Base-by-base conservation (phyloP, 2,113 vertebrate genomes). In the Saccopteryx leptura region DNA sequence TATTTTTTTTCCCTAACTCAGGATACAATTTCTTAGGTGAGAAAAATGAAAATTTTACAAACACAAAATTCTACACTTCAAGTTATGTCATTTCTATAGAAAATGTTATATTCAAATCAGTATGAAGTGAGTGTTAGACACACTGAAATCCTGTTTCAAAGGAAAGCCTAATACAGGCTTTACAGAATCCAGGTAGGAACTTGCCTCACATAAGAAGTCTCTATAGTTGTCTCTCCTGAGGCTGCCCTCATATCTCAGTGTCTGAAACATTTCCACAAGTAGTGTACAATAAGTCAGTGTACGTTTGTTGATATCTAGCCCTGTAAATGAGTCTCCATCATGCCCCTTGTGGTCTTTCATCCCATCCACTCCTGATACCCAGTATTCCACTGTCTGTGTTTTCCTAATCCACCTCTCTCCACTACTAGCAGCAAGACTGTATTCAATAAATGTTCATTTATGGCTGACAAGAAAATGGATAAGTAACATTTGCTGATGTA, bases 61-160 rank as follows among this genome's bases (percentile, higher is more conserved):
- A 89, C n/a, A 75, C 21, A 75, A 15, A 82, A 61, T 69, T 89
- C 39, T 66, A 65, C 78, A 75, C 52, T 90, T 88, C 48, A 84
- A 84, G 91, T 28, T 50, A 10, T 65, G 79, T 46, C 90, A 93
- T 63, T 91, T 94, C 31, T 60, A 33, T 96, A 95, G 63, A 28
- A 95, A 96, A 90, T 66, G 60, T 56, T 50, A 54, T 26, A 39
- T 23, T 90, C 54, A 88, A 89, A 94, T 86, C 75, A 95, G 87
- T n/a, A 90, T 90, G 72, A 88, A 76, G 31, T 71, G 58, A 84
- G 28, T 85, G 90, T 88, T 92, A 95, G 17, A 94, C 21, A 87
- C 61, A 92, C 1, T 86, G 11, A 91, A 87, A 52, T 93, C n/a
- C n/a, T 93, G 0, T 83, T 90, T 86, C 56, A 95, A 96, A 96